Base-by-base conservation (phyloP, 2,888 invertebrate species). In the Phytoseiulus persimilis region DNA sequence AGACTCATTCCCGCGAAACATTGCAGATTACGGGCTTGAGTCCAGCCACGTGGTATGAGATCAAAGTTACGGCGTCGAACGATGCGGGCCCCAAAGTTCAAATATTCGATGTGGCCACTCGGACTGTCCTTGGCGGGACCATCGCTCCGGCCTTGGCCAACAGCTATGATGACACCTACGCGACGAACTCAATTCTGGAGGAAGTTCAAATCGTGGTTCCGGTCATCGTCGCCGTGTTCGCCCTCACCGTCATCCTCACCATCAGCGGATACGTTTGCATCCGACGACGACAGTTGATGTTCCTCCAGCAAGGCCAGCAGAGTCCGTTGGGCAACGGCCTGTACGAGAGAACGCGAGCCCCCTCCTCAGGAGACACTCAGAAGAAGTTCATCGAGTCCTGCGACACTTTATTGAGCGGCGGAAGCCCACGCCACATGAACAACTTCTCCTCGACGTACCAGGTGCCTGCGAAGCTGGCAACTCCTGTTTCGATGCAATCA, bases 31-130 rank as follows among this genome's bases (percentile, higher is more conserved):
- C 90, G 23, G 90, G 90, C 84, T 65, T 91, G 9, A 90, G 90
- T 33, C 91, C 91, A 1, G 91, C 90, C 0, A 91, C 91, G 0
- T 91, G 91, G 90, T 91, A 91, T 90, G 90, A 90, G 31, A 90
- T 91, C 9, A 90, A 91, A 39, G 91, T 91, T 0, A 91, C 91
- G 2, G 91, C 91, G 23, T 91, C 91, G 46, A 91, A 91, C 31
- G 91, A 90, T 39, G 91, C 91, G 39, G 91, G 91, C 32, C 28
- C 39, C 87, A 33, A 87, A 45, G 87, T 87, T 39, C 87, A 87
- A 33, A 87, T 87, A 33, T 87, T 32, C 39, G 87, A 33, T n/a
- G 87, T 87, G 87, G 87, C 87, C 31, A 87, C 87, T 45, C 87
- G 87, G 28, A 87, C 87, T 6, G 33, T 87, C 23, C 39, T 45